These are phyloP conservation scores for Drosophila repletoides DNA, from an alignment of 1,140 invertebrate species.

Conservation along the genomic window DNA sequence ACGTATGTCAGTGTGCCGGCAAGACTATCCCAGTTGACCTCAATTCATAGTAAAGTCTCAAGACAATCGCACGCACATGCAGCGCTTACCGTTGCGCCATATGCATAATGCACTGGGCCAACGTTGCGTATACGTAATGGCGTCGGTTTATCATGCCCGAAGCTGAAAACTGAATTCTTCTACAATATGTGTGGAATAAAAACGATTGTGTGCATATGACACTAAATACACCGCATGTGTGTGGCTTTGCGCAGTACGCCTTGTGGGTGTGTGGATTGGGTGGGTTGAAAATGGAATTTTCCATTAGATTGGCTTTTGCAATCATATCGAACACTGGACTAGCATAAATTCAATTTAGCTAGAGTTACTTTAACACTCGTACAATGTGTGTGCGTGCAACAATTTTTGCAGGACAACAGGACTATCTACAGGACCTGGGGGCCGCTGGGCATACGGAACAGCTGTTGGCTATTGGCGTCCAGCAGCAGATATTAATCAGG, in stretches of 20 bases:
- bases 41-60: slow-evolving; percentile 12
- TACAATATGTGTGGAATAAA: slow-evolving; percentile 25
- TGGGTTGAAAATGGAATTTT: slow-evolving; percentile 57
- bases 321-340: slow-evolving; percentile 41
- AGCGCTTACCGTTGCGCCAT: not conserved
- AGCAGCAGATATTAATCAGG: slow-evolving; percentile 45
- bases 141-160: slow-evolving; percentile 20
- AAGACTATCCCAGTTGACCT: slow-evolving; percentile 19
- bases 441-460: not conserved
- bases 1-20: not conserved
- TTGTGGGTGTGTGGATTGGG: not conserved
- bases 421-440: not conserved
- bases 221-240: not conserved
- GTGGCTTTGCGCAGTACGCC: no score
- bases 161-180: slow-evolving; percentile 7
- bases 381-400: slow-evolving; percentile 20
- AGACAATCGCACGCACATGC: slow-evolving; percentile 1
- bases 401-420: slow-evolving; percentile 28
- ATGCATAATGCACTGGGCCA: slow-evolving; percentile 24
- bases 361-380: slow-evolving; percentile 10
- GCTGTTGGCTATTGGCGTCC: no score
- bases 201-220: slow-evolving; percentile 25
- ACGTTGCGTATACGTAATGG: slow-evolving; percentile 37
- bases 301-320: slow-evolving; percentile 69
- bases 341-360: slow-evolving; percentile 69